Evolutionary conservation across 2,113 vertebrate species (phyloP), one percentile per base, ranked within the genome.

Genomic region (Diglossa brunneiventris): DNA sequence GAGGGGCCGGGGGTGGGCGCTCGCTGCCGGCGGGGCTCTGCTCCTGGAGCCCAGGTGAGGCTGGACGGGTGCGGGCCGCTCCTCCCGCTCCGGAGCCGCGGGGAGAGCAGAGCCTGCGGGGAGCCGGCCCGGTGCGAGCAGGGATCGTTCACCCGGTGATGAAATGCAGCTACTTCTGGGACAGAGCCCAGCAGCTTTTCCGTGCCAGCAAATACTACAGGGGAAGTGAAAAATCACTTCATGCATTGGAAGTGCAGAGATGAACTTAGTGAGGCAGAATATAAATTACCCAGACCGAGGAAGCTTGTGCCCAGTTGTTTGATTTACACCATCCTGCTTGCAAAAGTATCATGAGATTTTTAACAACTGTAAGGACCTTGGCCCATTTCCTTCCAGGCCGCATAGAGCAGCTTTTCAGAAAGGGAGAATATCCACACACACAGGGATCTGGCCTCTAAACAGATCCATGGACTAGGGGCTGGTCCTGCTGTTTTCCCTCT

Each of bases 111-210:
- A 68, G 87, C 55, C 87, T 19, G 41, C 15, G 78, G 86, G 87
- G 87, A 86, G 87, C 85, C 20, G 68, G 75, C 85, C 94, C 72
- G 2, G 1, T 31, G 23, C 59, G 11, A 0, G 72, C 85, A 92
- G 93, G 90, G 61, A 93, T 93, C 93, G 80, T 80, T 90, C 89
- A 80, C 61, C 58, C 37, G 13, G 76, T 96, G 95, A 95, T 97
- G 86, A 96, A 96, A 97, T 93, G 94, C 87, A 90, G 93, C 93
- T 94, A 86, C 93, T 96, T 87, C 95, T 97, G 96, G 96, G 96
- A 96, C 70, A 42, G 93, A 96, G 96, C 91, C 94, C 94, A 95
- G 87, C 91, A 94, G 94, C 89, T 92, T 94, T 88, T 95, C 90
- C 13, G 80, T 96, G 96, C 95, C 95, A 95, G 92, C 80, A 87